phyloP scores from a whole-genome alignment of 2,113 vertebrate genomes.

The Pandion haliaetus region DNA sequence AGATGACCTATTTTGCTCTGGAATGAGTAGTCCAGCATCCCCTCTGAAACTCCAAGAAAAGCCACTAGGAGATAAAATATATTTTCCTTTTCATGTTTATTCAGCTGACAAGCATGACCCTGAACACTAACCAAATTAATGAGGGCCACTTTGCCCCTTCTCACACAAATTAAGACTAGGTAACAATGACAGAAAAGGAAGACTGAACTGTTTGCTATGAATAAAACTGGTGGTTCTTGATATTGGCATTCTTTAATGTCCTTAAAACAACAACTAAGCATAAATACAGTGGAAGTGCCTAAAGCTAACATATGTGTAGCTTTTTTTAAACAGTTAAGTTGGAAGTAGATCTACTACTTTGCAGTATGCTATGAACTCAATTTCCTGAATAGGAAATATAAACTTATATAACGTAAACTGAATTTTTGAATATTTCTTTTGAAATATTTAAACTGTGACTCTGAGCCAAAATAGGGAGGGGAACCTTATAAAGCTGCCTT shows the following conservation, averaged over 20 bases:
- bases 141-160: not conserved
- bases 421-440: not conserved
- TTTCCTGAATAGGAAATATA: not conserved
- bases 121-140: not conserved
- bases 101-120: constrained; percentile 10
- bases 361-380: not conserved
- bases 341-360: not conserved
- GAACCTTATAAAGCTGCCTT: not conserved
- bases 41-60: constrained; percentile 1
- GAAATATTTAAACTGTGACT: not conserved
- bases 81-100: constrained; percentile 17
- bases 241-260: not conserved
- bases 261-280: constrained; percentile 7
- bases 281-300: not conserved
- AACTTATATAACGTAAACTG: not conserved
- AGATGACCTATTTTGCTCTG: constrained; percentile 17
- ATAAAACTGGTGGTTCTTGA: not conserved
- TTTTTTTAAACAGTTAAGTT: not conserved
- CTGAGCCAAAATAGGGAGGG: not conserved
- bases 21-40: not conserved
- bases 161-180: not conserved
- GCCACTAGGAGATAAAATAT: not conserved
- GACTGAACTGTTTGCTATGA: not conserved
- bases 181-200: constrained; percentile 6
- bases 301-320: not conserved